A percentile compares a stretch with the other conserved stretches of the same genome.
These are phyloP conservation scores for Heliconius melpomene DNA, from an alignment of 1,140 invertebrate genomes.

Conservation along the genomic window DNA sequence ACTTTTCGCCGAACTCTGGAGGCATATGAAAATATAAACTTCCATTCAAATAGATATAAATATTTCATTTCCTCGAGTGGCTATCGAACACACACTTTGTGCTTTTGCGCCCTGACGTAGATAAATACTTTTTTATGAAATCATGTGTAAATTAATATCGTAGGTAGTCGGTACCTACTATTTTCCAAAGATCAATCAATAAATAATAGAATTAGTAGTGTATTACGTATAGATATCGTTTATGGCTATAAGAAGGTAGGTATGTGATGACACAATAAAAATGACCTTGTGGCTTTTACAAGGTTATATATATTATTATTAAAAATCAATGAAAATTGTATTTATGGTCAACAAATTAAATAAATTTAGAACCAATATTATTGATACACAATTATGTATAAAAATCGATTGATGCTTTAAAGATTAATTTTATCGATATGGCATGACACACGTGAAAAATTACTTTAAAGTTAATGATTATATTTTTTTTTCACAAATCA, in stretches of 20 bases:
- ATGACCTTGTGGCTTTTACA: constrained; percentile 3
- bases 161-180: background rate
- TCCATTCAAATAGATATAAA: too few species aligned
- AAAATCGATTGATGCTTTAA: background rate
- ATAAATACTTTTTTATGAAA: background rate
- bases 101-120: too few species aligned
- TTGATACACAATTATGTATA: background rate
- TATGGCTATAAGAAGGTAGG: background rate
- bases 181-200: background rate
- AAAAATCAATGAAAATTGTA: background rate
- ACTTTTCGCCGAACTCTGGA: too few species aligned
- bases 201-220: background rate
- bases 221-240: background rate
- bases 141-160: background rate
- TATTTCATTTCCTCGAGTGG: too few species aligned
- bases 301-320: background rate
- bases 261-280: background rate
- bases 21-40: too few species aligned
- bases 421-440: background rate
- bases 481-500: too few species aligned
- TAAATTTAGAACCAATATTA: background rate
- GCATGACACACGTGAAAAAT: background rate
- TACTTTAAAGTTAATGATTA: background rate
- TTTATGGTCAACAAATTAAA: background rate
- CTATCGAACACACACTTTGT: too few species aligned